phyloP scores from a whole-genome alignment of 2,797 vertebrate genomes.

The Carcharodon carcharias region DNA sequence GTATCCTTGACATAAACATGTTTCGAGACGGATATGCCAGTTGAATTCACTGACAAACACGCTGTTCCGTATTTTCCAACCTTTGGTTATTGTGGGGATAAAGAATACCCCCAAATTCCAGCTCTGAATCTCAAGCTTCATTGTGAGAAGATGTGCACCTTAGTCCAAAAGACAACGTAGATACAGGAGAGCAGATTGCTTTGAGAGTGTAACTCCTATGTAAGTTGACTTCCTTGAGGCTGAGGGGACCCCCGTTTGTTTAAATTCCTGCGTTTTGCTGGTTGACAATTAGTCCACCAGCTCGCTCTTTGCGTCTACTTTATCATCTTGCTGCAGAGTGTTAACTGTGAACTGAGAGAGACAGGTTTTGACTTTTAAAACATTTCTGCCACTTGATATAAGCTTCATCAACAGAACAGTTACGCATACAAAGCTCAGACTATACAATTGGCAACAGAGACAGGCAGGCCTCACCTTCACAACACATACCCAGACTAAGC shows the following conservation, averaged over 20 bases:
- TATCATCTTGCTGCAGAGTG: conserved; percentile 37
- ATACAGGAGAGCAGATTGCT: conserved; percentile 26
- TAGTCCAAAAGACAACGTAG: conserved; percentile 28
- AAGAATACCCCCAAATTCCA: conserved; percentile 29
- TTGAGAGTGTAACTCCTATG: conserved; percentile 25
- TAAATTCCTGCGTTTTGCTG: conserved; percentile 30
- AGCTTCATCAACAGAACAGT: conserved; percentile 30
- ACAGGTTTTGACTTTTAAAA: conserved; percentile 42
- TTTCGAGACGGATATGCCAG: background rate
- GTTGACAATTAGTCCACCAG: conserved; percentile 29
- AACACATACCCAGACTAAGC: background rate
- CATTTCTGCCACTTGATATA: conserved; percentile 30
- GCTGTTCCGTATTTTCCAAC: conserved; percentile 22
- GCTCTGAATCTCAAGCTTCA: conserved; percentile 28
- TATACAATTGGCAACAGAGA: conserved; percentile 14
- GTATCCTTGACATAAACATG: conserved; percentile 14
- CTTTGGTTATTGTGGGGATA: conserved; percentile 31
- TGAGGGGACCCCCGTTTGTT: conserved; percentile 29
- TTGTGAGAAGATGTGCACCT: conserved; percentile 29
- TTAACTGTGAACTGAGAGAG: conserved; percentile 51
- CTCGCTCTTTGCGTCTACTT: conserved; percentile 31
- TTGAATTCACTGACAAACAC: conserved; percentile 28
- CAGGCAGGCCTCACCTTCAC: conserved; percentile 13
- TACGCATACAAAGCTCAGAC: conserved; percentile 5
- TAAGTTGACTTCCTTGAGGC: conserved; percentile 19